Evolutionary conservation across 2,888 invertebrate species (phyloP).

Genomic region (Malthinus flaveolus): DNA sequence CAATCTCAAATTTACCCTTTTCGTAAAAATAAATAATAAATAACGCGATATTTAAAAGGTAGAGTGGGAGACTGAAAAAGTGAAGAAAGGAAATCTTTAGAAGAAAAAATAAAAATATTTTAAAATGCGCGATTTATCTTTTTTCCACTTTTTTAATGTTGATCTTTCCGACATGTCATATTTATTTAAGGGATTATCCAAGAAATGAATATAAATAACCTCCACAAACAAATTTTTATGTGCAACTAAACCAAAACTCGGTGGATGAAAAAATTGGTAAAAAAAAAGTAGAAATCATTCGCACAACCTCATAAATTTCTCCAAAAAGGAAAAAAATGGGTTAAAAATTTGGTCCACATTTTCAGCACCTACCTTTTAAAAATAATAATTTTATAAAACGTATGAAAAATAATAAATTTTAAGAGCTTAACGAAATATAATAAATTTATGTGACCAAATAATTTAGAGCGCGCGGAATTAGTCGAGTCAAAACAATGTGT

Average conservation of each 20-base stretch:
- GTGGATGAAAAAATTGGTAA: conserved; percentile 40
- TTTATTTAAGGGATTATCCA: conserved; percentile 21
- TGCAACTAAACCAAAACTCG: conserved; percentile 38
- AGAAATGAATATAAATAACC: conserved; percentile 27
- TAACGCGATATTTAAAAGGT: too few relatives aligned
- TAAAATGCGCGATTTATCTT: too few relatives aligned
- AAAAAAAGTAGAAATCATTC: conserved; percentile 37
- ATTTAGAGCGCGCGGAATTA: conserved; percentile 21
- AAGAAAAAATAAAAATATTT: too few relatives aligned
- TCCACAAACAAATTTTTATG: conserved; percentile 35
- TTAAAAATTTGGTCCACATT: conserved; percentile 27
- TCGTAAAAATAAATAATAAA: too few relatives aligned
- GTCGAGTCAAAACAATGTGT: conserved; percentile 25
- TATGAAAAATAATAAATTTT: background rate
- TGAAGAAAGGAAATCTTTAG: too few relatives aligned
- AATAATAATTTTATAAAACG: background rate
- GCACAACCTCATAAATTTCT: conserved; percentile 41
- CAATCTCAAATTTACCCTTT: too few relatives aligned
- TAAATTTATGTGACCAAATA: conserved; percentile 13
- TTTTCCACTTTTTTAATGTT: too few relatives aligned
- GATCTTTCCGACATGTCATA: background rate
- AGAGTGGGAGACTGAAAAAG: too few relatives aligned
- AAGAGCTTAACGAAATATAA: background rate
- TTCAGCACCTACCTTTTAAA: background rate
- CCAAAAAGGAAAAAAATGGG: conserved; percentile 38